Percentiles rank a stretch among this genome's conserved stretches.
These are phyloP conservation scores for Zoroaster sp. DNA, from an alignment of 53 echinoderm and acorn worm species.

Conservation along the genomic window DNA sequence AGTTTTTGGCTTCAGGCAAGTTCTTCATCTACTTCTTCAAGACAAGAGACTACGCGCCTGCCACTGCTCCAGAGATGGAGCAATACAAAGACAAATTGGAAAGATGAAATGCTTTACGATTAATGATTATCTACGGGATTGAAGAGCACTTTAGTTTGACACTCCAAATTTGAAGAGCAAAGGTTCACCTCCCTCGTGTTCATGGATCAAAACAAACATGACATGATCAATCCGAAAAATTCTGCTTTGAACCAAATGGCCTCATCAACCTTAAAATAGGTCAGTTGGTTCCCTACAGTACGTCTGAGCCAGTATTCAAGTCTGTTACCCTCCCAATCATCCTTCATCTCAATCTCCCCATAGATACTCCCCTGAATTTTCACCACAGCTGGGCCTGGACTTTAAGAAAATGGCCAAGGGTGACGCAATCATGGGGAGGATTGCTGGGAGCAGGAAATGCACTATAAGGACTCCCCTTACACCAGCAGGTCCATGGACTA, in stretches of 20 bases:
- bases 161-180: background rate
- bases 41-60: background rate
- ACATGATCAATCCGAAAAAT: background rate
- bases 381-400: background rate
- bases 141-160: background rate
- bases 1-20: background rate
- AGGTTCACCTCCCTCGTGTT: background rate
- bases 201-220: background rate
- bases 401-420: background rate
- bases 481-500: background rate
- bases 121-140: background rate
- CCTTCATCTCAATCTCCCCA: background rate
- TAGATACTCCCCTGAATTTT: background rate
- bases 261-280: background rate
- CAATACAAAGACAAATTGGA: background rate
- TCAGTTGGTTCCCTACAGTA: background rate
- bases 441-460: constrained; percentile 23
- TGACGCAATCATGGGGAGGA: constrained; percentile 6
- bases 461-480: constrained; percentile 17
- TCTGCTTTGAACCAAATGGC: background rate
- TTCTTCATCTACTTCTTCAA: background rate
- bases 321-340: background rate
- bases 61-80: background rate
- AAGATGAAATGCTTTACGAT: background rate
- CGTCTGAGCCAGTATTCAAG: background rate